These are phyloP conservation scores for Papilio aristodemus DNA, from an alignment of 1,140 invertebrate genomes.

Conservation along the genomic window DNA sequence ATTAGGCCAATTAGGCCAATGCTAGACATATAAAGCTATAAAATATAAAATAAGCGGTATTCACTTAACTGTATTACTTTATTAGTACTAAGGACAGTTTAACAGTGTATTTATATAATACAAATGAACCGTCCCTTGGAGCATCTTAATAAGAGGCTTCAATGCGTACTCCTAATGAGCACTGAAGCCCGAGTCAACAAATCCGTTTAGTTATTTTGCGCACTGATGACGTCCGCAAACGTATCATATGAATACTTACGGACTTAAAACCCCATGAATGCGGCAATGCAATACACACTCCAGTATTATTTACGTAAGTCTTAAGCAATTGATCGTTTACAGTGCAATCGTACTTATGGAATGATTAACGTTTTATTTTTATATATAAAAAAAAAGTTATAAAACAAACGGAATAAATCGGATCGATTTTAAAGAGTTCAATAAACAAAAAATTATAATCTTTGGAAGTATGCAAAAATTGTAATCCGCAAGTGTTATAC, in stretches of 20 bases:
- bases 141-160: constrained; percentile 24
- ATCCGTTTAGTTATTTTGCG: constrained; percentile 33
- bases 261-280: constrained; percentile 31
- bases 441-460: no score
- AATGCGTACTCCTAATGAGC: constrained; percentile 30
- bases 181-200: constrained; percentile 28
- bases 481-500: no score
- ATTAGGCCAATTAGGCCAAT: no score
- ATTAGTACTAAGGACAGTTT: constrained; percentile 4
- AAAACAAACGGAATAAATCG: no score
- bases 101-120: constrained; percentile 22
- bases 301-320: constrained; percentile 8
- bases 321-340: constrained; percentile 8
- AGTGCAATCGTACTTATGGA: not conserved
- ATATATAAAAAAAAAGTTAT: no score
- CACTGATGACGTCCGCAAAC: constrained; percentile 25
- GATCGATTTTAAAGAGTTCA: no score
- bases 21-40: no score
- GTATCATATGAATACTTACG: constrained; percentile 8
- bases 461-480: no score
- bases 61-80: not conserved
- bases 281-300: not conserved
- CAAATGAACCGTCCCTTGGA: not conserved
- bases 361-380: no score
- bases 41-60: no score